Percentiles rank a stretch among this genome's conserved stretches.
Evolutionary conservation across 2,113 vertebrate species (phyloP).

Genomic region (Halichoerus grypus): DNA sequence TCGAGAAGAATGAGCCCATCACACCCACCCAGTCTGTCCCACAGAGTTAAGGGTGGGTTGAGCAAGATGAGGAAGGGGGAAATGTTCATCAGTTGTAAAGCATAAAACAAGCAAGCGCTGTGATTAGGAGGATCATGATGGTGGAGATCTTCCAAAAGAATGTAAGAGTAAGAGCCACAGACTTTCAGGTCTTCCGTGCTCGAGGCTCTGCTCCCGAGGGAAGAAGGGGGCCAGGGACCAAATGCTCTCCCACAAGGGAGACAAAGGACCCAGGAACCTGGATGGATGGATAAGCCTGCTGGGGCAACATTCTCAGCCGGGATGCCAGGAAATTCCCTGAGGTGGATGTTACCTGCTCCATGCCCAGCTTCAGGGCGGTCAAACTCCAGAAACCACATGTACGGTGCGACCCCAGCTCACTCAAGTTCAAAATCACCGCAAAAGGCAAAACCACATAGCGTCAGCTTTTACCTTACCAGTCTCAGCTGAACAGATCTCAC

Average conservation of each 20-base stretch:
- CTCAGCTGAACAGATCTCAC: neutral
- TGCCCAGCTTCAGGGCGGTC: neutral
- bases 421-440: neutral
- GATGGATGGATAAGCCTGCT: neutral
- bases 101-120: neutral
- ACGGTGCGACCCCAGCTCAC: neutral
- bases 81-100: fast-evolving
- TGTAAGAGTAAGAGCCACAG: fast-evolving
- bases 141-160: neutral
- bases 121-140: fast-evolving
- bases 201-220: neutral
- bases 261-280: fast-evolving
- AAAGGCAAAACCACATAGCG: no score
- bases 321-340: neutral
- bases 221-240: no score
- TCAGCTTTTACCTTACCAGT: neutral
- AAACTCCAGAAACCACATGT: neutral
- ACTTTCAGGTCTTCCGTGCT: neutral
- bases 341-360: fast-evolving
- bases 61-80: neutral
- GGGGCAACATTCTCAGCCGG: fast-evolving
- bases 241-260: neutral
- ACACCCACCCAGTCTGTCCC: fast-evolving
- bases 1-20: neutral
- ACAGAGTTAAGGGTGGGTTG: neutral